Evolutionary conservation across 2,113 vertebrate species (phyloP).

Genomic region (Carassius gibelio): DNA sequence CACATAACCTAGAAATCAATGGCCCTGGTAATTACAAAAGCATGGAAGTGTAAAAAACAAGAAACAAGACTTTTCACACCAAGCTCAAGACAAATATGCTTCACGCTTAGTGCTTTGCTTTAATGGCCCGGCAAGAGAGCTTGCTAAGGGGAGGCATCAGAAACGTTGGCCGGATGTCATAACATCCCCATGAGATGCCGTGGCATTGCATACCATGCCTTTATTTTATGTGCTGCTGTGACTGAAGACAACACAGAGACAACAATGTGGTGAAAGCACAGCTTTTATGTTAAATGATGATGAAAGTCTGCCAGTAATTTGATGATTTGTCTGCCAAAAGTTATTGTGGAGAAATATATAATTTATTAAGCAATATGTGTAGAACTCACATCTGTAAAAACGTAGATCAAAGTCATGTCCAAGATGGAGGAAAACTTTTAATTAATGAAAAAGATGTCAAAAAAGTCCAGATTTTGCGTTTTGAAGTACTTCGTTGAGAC

Average conservation of each 20-base stretch:
- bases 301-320: conserved; percentile 24
- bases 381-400: background rate
- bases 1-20: conserved; percentile 56
- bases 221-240: background rate
- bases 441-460: background rate
- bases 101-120: conserved; percentile 52
- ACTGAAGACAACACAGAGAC: background rate
- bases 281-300: conserved; percentile 24
- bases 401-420: conserved; percentile 1
- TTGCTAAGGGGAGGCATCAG: background rate
- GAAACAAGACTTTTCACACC: conserved; percentile 32
- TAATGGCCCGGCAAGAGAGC: conserved; percentile 12
- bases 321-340: background rate
- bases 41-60: conserved; percentile 33
- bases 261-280: background rate
- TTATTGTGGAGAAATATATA: background rate
- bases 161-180: background rate
- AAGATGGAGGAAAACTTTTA: background rate
- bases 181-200: background rate
- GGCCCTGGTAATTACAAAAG: conserved; percentile 53
- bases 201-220: background rate
- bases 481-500: background rate
- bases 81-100: conserved; percentile 43
- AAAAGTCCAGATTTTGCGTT: background rate
- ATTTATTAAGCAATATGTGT: background rate